Base-by-base conservation (phyloP, 2,888 invertebrate genomes). In the Chrysolina oricalcia region DNA sequence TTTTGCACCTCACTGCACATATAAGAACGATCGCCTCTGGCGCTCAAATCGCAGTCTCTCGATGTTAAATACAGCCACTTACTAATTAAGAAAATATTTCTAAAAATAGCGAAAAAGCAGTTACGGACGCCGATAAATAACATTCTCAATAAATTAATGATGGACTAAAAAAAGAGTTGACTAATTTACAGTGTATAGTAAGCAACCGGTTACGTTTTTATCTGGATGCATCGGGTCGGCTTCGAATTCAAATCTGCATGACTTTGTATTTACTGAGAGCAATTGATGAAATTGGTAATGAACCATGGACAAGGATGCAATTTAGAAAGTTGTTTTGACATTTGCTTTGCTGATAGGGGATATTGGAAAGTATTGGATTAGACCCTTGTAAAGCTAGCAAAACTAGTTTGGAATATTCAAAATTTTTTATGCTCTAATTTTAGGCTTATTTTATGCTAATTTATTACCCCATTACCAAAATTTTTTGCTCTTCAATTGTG, bases 21-120 rank as follows among this genome's bases (percentile, higher is more conserved):
- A n/a, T 35, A 35, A 27, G 35, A 59, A 59, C 27, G 53, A 19
- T 21, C n/a, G 59, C 59, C 35, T 59, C n/a, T 6, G 27, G 59
- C 59, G 35, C 59, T 59, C 11, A 35, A 59, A 59, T 59, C n/a
- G 59, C 59, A 76, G 71, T 76, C 70, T 50, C 48, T 66, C 53
- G 19, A 17, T 48, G 63, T 70, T 73, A 69, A 73, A 73, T 68
- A 67, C 68, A n/a, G 53, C 43, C 53, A 76, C 70, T 76, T 71
- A 73, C 64, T 73, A 76, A 76, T 76, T 73, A 75, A 72, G 59
- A 72, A 70, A 23, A 41, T 65, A 73, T 76, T 76, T 76, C 68
- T 71, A 76, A 76, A 73, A 73, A 69, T 73, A 72, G 66, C 72
- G 43, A 70, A 70, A 46, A 41, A 59, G 59, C 59, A 59, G 59